Conservation (phyloP, 2,797 vertebrate species). For the Enteromius thamalakanensis region DNA sequence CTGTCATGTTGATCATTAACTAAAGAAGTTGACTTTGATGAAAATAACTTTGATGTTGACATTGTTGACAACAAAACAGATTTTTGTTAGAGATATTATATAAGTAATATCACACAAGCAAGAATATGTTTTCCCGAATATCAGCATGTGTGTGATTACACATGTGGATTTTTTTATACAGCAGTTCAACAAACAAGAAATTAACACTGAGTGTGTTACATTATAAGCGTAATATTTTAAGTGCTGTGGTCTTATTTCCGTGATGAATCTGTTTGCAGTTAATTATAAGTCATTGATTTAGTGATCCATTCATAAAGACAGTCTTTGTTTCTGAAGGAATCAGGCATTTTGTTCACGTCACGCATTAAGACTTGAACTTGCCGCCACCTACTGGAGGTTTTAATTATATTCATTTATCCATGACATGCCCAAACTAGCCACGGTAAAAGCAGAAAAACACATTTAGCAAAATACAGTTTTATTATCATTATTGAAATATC, state of each 20-base stretch:
- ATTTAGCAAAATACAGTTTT: neutral
- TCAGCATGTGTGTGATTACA: neutral
- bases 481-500: neutral
- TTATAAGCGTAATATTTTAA: neutral
- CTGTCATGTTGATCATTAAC: neutral
- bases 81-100: neutral
- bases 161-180: too few species aligned
- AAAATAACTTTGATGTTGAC: neutral
- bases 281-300: neutral
- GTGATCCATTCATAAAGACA: neutral
- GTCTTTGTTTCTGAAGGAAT: neutral
- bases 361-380: neutral
- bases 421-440: neutral
- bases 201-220: too few species aligned
- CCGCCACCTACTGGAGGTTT: neutral
- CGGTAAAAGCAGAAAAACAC: neutral
- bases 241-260: neutral
- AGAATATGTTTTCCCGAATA: neutral
- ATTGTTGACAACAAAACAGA: neutral
- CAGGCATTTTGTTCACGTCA: neutral
- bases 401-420: neutral
- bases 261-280: neutral
- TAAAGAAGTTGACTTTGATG: neutral
- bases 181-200: neutral
- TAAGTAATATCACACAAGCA: neutral